phyloP scores from a whole-genome alignment of 1,140 invertebrate species.

The Proales similis region DNA sequence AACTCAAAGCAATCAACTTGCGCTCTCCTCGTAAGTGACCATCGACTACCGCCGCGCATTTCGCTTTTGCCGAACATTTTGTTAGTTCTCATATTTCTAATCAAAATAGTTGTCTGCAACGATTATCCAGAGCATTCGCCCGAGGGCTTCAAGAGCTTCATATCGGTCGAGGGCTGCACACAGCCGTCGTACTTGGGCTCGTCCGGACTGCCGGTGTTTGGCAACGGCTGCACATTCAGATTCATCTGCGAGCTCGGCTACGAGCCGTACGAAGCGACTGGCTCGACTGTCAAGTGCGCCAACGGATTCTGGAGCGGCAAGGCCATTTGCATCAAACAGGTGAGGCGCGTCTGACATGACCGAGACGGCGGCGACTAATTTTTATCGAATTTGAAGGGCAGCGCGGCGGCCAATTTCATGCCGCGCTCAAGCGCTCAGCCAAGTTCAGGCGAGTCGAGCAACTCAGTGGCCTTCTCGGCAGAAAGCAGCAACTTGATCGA shows the following conservation, averaged over 20 bases:
- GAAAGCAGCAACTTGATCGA: too few species aligned
- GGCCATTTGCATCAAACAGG: conserved; percentile 37
- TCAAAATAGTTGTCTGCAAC: conserved; percentile 4
- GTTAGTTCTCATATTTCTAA: not conserved
- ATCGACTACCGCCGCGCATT: too few species aligned
- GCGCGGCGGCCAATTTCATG: too few species aligned
- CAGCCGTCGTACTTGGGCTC: conserved; percentile 18
- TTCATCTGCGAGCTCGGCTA: conserved; percentile 35
- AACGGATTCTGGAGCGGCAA: conserved; percentile 33
- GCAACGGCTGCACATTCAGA: conserved; percentile 29
- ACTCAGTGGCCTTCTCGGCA: too few species aligned
- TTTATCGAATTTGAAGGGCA: too few species aligned
- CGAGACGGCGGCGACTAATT: not conserved
- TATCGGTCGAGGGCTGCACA: conserved; percentile 30
- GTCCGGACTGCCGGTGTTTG: conserved; percentile 21
- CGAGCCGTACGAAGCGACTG: conserved; percentile 5
- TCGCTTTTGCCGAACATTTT: not conserved
- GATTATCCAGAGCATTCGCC: conserved; percentile 35
- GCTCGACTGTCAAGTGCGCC: conserved; percentile 7
- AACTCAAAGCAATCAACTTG: too few species aligned
- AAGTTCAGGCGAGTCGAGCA: too few species aligned
- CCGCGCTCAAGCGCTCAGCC: too few species aligned
- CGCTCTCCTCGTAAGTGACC: too few species aligned
- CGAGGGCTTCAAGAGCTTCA: conserved; percentile 35
- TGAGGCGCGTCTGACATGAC: not conserved